Conservation (phyloP, 2,797 vertebrate genomes). For the Aphelocoma californica region DNA sequence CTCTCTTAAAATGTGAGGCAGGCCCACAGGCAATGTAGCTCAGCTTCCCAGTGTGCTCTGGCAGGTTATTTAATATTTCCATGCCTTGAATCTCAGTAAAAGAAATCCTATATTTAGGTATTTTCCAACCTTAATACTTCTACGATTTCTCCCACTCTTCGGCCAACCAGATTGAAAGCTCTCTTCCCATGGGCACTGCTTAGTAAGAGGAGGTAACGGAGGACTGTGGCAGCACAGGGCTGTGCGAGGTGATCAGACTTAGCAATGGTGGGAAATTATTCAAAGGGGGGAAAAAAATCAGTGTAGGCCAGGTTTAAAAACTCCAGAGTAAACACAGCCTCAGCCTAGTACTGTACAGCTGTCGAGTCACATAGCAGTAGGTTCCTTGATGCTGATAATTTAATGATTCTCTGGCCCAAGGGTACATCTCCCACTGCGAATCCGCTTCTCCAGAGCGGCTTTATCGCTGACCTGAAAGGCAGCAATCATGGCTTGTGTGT, state of each 20-base stretch:
- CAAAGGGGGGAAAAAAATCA: background rate
- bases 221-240: background rate
- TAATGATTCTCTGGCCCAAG: slow-evolving; percentile 3
- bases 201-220: background rate
- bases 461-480: background rate
- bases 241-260: background rate
- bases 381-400: slow-evolving; percentile 5
- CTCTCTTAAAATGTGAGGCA: background rate
- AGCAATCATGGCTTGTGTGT: background rate
- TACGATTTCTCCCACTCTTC: background rate
- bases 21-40: background rate
- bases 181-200: background rate
- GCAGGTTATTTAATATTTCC: slow-evolving; percentile 26
- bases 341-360: background rate
- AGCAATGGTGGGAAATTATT: background rate
- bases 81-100: background rate
- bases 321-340: background rate
- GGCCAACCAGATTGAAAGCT: background rate
- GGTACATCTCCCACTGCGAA: background rate
- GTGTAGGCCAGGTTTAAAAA: background rate
- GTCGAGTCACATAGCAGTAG: background rate
- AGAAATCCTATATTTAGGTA: background rate
- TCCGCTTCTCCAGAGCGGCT: background rate
- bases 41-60: slow-evolving; percentile 19
- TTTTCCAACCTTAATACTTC: background rate